Conservation (phyloP, 2,113 vertebrate species). For the Anas platyrhynchos region DNA sequence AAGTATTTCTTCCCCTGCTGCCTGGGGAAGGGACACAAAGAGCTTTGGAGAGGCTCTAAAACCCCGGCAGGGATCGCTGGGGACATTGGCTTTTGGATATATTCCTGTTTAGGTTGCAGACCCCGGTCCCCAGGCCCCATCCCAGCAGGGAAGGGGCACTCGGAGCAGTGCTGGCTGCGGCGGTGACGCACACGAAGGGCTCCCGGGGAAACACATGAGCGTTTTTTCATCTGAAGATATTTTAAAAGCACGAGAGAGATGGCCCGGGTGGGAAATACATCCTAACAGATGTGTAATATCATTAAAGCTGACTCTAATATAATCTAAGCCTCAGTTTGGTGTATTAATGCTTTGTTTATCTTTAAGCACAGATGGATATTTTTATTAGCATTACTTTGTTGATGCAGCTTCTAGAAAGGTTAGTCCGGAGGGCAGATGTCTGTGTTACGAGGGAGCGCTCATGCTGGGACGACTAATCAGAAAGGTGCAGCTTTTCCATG, state of each 20-base stretch:
- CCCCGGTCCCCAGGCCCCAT: slow-evolving; percentile 5
- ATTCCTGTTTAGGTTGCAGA: slow-evolving; percentile 56
- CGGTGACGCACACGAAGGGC: background rate
- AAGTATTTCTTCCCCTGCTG: background rate
- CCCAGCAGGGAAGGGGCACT: slow-evolving; percentile 12
- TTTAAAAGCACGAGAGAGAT: slow-evolving; percentile 24
- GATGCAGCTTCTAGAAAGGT: slow-evolving; percentile 78
- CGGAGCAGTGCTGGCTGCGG: background rate
- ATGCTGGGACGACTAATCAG: slow-evolving; percentile 47
- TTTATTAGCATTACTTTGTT: slow-evolving; percentile 84
- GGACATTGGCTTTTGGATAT: slow-evolving; percentile 21
- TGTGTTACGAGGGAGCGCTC: slow-evolving; percentile 69
- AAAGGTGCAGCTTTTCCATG: slow-evolving; percentile 54
- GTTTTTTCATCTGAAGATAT: slow-evolving; percentile 43
- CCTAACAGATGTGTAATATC: slow-evolving; percentile 79
- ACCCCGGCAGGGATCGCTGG: background rate
- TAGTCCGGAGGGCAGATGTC: slow-evolving; percentile 78
- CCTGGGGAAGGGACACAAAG: slow-evolving; percentile 31
- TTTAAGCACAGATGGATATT: slow-evolving; percentile 85
- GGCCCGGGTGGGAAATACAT: slow-evolving; percentile 35
- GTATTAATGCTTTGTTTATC: slow-evolving; percentile 85
- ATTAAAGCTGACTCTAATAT: slow-evolving; percentile 76
- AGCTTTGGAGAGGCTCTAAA: slow-evolving; percentile 56
- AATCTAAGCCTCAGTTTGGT: slow-evolving; percentile 75
- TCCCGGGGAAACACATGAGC: slow-evolving; percentile 2